Evolutionary conservation across 2,113 vertebrate genomes (phyloP).

Genomic region (Picathartes gymnocephalus): DNA sequence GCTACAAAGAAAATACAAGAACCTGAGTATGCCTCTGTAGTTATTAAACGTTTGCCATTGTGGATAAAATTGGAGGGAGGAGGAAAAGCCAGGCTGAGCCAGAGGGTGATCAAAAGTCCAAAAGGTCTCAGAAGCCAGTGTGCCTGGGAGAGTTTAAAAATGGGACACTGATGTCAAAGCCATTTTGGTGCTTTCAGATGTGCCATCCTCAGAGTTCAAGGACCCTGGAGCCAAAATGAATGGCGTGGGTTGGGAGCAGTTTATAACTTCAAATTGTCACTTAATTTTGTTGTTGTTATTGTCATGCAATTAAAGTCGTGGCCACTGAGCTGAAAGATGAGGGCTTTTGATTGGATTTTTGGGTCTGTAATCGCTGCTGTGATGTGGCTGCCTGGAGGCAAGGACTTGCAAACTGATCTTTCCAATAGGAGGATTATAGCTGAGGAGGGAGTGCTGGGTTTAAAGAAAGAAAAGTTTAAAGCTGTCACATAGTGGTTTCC

Average conservation of each 20-base stretch:
- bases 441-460: slow-evolving; percentile 21
- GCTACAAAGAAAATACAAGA: neutral
- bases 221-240: neutral
- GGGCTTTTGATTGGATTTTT: slow-evolving; percentile 3
- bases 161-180: slow-evolving; percentile 17
- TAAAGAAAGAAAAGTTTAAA: slow-evolving; percentile 61
- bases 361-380: neutral
- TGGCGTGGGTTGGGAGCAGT: neutral
- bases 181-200: slow-evolving; percentile 3
- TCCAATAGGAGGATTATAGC: slow-evolving; percentile 30
- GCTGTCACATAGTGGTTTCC: slow-evolving; percentile 39
- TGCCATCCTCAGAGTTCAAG: neutral
- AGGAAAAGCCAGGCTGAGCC: neutral
- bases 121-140: neutral
- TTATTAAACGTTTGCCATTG: neutral
- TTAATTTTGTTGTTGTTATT: slow-evolving; percentile 29
- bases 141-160: slow-evolving; percentile 19
- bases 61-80: slow-evolving; percentile 51
- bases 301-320: slow-evolving; percentile 2
- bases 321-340: neutral
- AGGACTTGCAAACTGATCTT: neutral
- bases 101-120: slow-evolving; percentile 23
- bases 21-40: neutral
- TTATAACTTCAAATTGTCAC: neutral
- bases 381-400: slow-evolving; percentile 6